Evolutionary conservation across 2,888 invertebrate genomes (phyloP).

Genomic region (Allolobophora icterica): DNA sequence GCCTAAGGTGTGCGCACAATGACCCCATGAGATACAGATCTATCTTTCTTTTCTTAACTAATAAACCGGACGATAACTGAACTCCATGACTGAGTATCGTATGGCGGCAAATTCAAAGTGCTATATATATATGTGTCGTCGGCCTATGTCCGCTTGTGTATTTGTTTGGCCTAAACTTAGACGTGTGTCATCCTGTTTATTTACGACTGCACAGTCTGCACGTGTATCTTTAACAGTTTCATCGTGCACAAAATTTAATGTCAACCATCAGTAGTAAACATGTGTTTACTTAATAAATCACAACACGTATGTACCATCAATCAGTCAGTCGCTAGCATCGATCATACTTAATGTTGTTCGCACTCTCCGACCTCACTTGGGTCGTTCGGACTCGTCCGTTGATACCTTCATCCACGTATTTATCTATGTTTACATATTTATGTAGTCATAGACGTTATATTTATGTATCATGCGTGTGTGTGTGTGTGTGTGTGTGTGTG

Average conservation of each 20-base stretch:
- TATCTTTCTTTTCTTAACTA: not conserved
- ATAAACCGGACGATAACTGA: not conserved
- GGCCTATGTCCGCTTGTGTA: not conserved
- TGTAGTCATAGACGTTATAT: not conserved
- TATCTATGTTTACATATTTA: not conserved
- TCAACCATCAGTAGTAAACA: not conserved
- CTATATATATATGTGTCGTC: not conserved
- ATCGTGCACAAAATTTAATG: not conserved
- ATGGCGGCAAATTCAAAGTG: not conserved
- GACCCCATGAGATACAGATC: not conserved
- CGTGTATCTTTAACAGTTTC: not conserved
- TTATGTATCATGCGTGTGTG: not conserved
- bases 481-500: not conserved
- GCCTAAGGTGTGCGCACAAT: not conserved
- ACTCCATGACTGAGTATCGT: not conserved
- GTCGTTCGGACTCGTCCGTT: not conserved
- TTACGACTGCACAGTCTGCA: not conserved
- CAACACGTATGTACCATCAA: not conserved
- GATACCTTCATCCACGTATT: no score
- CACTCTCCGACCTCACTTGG: not conserved
- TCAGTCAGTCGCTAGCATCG: not conserved
- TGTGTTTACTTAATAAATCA: not conserved
- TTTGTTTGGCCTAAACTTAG: not conserved
- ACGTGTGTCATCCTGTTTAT: not conserved
- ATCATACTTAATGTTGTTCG: not conserved